Evolutionary conservation across 2,797 vertebrate species (phyloP), one percentile per base, ranked within the genome.

Genomic region (Paguma larvata): DNA sequence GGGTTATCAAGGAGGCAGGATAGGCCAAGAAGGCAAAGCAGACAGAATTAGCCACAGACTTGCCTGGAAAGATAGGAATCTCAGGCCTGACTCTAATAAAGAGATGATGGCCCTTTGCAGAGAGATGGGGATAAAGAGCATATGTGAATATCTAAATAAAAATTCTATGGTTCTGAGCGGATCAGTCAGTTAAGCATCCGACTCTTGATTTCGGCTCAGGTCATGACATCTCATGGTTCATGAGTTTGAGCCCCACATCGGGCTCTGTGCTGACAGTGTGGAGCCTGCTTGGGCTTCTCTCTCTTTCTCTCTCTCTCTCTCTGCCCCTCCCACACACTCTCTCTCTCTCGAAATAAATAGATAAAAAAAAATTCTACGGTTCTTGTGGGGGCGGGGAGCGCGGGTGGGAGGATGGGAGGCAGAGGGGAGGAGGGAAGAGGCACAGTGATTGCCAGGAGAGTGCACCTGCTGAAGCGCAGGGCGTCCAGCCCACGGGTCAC

Each of bases 41-140:
- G 91, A 62, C 23, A 44, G 32, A 73, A 38, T 14, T 51, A 85
- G 91, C 27, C 73, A 70, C 38, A 90, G 11, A 38, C 44, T 91
- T 73, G n/a, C n/a, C n/a, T 53, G 41, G 27, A 65, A 89, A 92
- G 67, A 63, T 18, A 27, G 48, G 80, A 48, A 65, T 48, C 56
- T 77, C 63, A 94, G 4, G 15, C 38, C 80, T 94, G 62, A 48
- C 56, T 87, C 63, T n/a, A 73, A 27, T 78, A 85, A 94, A 44
- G 53, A 44, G 75, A 95, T 44, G 72, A 89, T n/a, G 65, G 85
- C 2, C 21, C 48, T 79, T 80, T 65, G 84, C 82, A 68, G 91
- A 63, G 63, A 68, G 38, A 56, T 30, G 9, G 48, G 14, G 72
- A 13, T 38, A 63, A 72, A 34, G 65, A 38, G 59, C 62, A 86